Base-by-base conservation (phyloP, 2,797 vertebrate genomes). In the Siniperca obscura region DNA sequence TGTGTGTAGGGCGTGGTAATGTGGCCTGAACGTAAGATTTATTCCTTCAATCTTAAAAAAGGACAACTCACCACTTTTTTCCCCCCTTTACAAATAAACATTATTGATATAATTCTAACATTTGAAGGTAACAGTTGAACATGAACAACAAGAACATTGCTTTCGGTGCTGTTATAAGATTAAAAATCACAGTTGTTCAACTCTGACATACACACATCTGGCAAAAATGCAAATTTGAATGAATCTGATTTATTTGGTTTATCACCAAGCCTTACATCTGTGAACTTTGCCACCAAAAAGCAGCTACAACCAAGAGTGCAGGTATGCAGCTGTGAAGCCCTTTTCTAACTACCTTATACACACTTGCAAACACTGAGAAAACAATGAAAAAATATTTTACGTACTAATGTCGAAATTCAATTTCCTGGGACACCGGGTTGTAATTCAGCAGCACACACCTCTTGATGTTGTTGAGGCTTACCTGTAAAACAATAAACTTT, bases 351-450 rank as follows among this genome's bases (percentile, higher is more conserved):
- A 8, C 11, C 1, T 16, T 38, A 22, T 14, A 62, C 13, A 44
- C 16, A 22, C 25, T 3, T 0, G 1, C 13, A 44, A 38, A 73
- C 1, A 67, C 11, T 4, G 22, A 57, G 40, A 55, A 42, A 34
- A 36, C 17, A 74, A 50, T 0, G n/a, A 14, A 5, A 25, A 48
- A 34, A n/a, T 30, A 40, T 4, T 11, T 27, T 75, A 97, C 98
- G 97, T 95, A 99, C 98, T 98, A 99, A 82, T 98, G 98, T 0
- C 98, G 95, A 78, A 98, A 96, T 7, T 98, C 95, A 1, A 99
- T 95, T 74, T 96, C 95, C 72, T 97, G 90, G 0, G 96, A 92
- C 17, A 86, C 92, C 0, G 96, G 74, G 34, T 97, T 89, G 76
- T 97, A 98, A 90, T 91, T 97, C 68, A 99, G 79, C 73, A 99